These are phyloP conservation scores for Puffinus mauretanicus DNA, from an alignment of 2,113 vertebrate species.

Conservation along the genomic window DNA sequence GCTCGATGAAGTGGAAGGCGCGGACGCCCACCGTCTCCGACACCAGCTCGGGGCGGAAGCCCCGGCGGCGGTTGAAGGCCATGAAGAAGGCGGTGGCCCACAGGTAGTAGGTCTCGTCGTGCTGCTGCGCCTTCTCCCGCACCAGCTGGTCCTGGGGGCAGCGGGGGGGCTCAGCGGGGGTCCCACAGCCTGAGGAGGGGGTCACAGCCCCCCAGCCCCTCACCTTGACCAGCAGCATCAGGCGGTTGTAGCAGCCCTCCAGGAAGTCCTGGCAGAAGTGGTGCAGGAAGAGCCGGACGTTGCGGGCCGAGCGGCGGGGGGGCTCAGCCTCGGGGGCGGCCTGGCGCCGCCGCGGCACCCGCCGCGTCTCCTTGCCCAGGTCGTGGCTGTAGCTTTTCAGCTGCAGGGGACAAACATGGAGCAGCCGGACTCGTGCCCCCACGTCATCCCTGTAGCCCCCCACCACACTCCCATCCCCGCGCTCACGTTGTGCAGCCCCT, in stretches of 20 bases:
- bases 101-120: conserved; percentile 94
- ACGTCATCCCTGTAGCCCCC: accelerated
- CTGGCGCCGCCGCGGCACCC: conserved; percentile 82
- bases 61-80: conserved; percentile 89
- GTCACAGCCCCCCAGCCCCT: accelerated
- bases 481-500: conserved; percentile 89
- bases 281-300: conserved; percentile 88
- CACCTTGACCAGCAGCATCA: conserved; percentile 96
- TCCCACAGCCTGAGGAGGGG: accelerated
- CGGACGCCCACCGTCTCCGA: conserved; percentile 92
- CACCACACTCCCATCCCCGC: accelerated
- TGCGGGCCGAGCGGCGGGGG: conserved; percentile 84
- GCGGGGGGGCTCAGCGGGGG: accelerated
- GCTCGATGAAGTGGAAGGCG: conserved; percentile 92
- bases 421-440: accelerated
- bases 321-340: conserved; percentile 73
- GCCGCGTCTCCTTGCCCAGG: conserved; percentile 80
- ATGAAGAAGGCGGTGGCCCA: conserved; percentile 96
- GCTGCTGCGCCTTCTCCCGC: conserved; percentile 88
- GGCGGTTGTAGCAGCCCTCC: conserved; percentile 91
- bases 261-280: conserved; percentile 92
- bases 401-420: conserved; percentile 27
- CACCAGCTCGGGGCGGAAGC: conserved; percentile 88
- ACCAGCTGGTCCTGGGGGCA: conserved; percentile 82
- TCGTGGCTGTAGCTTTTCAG: conserved; percentile 90